Base-by-base conservation (phyloP, 2,797 vertebrate species). In the Capromys pilorides region DNA sequence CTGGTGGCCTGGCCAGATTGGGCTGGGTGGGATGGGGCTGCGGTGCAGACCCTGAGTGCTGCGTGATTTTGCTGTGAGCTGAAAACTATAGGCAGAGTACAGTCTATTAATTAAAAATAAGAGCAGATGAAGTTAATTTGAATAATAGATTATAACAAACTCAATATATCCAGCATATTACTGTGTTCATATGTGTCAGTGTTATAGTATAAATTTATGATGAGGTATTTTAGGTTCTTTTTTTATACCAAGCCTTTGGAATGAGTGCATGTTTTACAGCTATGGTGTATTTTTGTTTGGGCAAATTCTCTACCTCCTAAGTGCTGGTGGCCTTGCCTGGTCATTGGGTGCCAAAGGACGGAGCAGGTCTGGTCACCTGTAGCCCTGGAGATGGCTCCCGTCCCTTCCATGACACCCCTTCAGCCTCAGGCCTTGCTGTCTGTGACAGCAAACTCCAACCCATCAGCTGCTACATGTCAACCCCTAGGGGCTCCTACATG, bases 331-430 rank as follows among this genome's bases (percentile, higher is more conserved):
- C 19, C 61, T 45, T 21, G 2, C 0, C 0, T 1, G 19, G 36
- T 7, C 41, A 31, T 26, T 0, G 8, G n/a, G 26, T 22, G 16
- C 36, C 11, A 10, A 1, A 0, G 0, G 8, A 14, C 8, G 1
- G 33, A 49, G 22, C 0, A 0, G 82, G 36, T 18, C 39, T 12
- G 2, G 45, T 26, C 19, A 5, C 31, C 31, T 39, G 36, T 36
- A 12, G 12, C 51, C 19, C 33, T 21, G 61, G 33, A 39, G 33
- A 28, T 11, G 0, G 10, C 11, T 22, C 71, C 14, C 1, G 1
- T n/a, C 12, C 22, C 39, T 5, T 7, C 51, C 49, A 14, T 11
- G 2, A 4, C 14, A 16, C 6, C 21, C 59, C 61, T 36, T 19
- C 16, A 21, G 4, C 31, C 45, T 10, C 45, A 5, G 66, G 67